Percentiles rank a stretch among this genome's conserved stretches.
phyloP scores from a whole-genome alignment of 2,888 invertebrate species.

The Tortricodes alternella region DNA sequence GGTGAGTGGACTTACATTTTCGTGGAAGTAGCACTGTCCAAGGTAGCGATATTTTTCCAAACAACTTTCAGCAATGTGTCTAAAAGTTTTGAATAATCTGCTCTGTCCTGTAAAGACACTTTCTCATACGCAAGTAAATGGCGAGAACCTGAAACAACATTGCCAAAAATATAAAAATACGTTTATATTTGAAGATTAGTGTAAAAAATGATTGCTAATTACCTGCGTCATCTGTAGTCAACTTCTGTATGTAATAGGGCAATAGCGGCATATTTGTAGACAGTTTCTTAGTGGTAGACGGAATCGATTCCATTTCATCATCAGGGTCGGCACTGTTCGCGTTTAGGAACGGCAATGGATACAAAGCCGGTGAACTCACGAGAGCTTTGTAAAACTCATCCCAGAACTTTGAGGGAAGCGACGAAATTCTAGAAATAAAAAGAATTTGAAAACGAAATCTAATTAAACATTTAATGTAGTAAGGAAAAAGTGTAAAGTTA shows the following conservation, averaged over 20 bases:
- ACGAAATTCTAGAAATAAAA: constrained; percentile 53
- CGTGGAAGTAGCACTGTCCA: constrained; percentile 69
- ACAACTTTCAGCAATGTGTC: constrained; percentile 75
- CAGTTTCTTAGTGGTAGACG: constrained; percentile 52
- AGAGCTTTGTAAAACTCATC: constrained; percentile 62
- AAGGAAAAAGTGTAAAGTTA: too few relatives aligned
- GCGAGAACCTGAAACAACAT: constrained; percentile 49
- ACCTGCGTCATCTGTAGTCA: constrained; percentile 42
- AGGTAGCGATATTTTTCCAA: constrained; percentile 84
- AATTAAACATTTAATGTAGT: too few relatives aligned
- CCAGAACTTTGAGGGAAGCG: constrained; percentile 61
- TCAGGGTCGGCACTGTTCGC: constrained; percentile 38
- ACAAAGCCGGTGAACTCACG: constrained; percentile 57
- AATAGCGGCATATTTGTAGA: constrained; percentile 63
- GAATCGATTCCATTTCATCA: constrained; percentile 47
- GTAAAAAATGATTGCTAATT: background rate
- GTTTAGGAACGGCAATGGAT: constrained; percentile 59
- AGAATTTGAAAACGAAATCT: too few relatives aligned
- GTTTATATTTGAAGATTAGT: background rate
- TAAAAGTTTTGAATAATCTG: constrained; percentile 73
- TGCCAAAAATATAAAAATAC: background rate
- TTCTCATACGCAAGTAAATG: constrained; percentile 62
- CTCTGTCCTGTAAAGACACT: constrained; percentile 77
- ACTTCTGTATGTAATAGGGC: constrained; percentile 62
- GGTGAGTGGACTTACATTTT: constrained; percentile 63